Percentiles rank a stretch among this genome's conserved stretches.
phyloP scores from a whole-genome alignment of 2,113 vertebrate species.

The Anolis sagrei region DNA sequence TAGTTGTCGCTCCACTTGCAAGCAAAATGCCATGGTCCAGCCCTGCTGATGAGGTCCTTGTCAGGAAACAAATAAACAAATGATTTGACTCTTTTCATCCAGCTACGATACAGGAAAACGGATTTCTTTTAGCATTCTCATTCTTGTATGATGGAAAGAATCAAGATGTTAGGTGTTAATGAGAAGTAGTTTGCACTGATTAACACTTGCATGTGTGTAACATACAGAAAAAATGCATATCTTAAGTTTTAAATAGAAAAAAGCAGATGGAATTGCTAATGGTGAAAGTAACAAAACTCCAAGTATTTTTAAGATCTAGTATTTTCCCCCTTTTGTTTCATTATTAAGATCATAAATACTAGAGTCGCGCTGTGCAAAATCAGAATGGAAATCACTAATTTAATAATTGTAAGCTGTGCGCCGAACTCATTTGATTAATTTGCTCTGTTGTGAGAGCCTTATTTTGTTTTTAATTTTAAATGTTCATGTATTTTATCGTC shows the following conservation, averaged over 20 bases:
- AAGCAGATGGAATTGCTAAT: not conserved
- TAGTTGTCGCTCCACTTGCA: no score
- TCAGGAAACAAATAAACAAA: no score
- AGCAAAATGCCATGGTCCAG: no score
- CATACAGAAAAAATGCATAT: not conserved
- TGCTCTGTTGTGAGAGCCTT: conserved; percentile 42
- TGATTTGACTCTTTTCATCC: not conserved
- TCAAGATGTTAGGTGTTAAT: conserved; percentile 19
- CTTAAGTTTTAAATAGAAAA: conserved; percentile 43
- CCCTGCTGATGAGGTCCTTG: no score
- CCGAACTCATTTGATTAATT: conserved; percentile 47
- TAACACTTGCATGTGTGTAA: not conserved
- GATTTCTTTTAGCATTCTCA: not conserved
- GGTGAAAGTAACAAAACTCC: conserved; percentile 1
- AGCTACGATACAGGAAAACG: not conserved
- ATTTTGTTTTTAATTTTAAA: conserved; percentile 34
- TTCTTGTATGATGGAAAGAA: conserved; percentile 33
- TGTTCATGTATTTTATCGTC: conserved; percentile 55
- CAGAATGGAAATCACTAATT: conserved; percentile 30
- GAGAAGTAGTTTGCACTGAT: conserved; percentile 37
- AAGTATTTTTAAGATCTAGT: not conserved
- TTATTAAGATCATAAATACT: conserved; percentile 36
- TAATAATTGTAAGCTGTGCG: conserved; percentile 27
- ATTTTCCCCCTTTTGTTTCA: not conserved
- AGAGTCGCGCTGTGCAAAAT: conserved; percentile 28